These are phyloP conservation scores for Brachyopa scutellaris DNA, from an alignment of 2,888 invertebrate genomes.

Conservation along the genomic window DNA sequence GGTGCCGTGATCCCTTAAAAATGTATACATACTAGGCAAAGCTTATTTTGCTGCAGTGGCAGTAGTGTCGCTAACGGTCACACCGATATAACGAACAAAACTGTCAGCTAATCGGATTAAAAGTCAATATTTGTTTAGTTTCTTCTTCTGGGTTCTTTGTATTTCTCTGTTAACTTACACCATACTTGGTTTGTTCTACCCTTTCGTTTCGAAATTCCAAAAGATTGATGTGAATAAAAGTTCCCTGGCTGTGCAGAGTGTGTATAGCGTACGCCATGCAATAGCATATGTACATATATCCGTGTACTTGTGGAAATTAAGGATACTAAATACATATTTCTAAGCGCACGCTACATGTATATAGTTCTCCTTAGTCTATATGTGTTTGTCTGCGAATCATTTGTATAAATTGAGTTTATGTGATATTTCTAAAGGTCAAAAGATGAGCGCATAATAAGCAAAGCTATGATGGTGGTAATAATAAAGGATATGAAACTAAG, in stretches of 20 bases:
- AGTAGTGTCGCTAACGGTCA: constrained; percentile 21
- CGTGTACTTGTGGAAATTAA: constrained; percentile 20
- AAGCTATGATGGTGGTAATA: constrained; percentile 42
- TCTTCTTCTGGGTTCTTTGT: constrained; percentile 13
- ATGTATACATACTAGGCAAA: constrained; percentile 24
- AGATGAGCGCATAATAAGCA: constrained; percentile 50
- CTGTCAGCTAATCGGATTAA: constrained; percentile 66
- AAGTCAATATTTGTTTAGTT: constrained; percentile 67
- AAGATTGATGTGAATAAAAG: constrained; percentile 20
- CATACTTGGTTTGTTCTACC: background rate
- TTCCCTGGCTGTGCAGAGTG: background rate
- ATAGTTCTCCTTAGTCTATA: no score
- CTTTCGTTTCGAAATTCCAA: constrained; percentile 6
- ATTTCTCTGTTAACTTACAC: no score
- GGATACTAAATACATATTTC: constrained; percentile 30
- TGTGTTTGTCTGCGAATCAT: background rate
- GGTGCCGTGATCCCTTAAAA: constrained; percentile 34
- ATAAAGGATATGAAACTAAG: constrained; percentile 37
- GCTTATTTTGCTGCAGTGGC: constrained; percentile 59
- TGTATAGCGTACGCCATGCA: background rate
- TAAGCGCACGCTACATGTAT: background rate
- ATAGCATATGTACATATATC: background rate
- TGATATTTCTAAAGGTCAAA: constrained; percentile 63
- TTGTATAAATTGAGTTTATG: constrained; percentile 59
- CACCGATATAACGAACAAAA: constrained; percentile 35